Conservation (phyloP, 2,113 vertebrate genomes). For the Litocranius walleri region DNA sequence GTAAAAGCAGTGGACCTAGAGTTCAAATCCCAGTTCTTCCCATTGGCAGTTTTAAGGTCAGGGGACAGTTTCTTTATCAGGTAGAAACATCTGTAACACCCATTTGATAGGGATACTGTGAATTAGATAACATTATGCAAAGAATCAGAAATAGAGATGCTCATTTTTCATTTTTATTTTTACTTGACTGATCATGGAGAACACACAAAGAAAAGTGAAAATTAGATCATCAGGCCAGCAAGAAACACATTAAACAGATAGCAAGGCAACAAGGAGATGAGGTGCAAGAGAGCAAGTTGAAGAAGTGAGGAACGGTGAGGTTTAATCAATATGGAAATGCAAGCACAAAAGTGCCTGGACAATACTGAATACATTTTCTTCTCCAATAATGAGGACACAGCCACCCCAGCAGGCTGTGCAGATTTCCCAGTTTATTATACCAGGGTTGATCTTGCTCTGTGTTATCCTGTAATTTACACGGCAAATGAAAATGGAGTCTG, state of each 20-base stretch:
- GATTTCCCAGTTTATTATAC: slow-evolving; percentile 35
- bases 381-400: slow-evolving; percentile 22
- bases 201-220: slow-evolving; percentile 46
- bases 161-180: slow-evolving; percentile 56
- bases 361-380: slow-evolving; percentile 44
- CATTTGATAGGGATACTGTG: background rate
- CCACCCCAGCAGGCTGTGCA: background rate
- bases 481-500: background rate
- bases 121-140: slow-evolving; percentile 39
- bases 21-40: background rate
- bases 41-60: background rate
- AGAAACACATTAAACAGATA: slow-evolving; percentile 56
- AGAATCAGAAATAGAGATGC: slow-evolving; percentile 15
- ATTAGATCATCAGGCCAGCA: slow-evolving; percentile 46
- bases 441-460: background rate
- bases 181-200: slow-evolving; percentile 52
- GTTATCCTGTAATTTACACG: slow-evolving; percentile 31
- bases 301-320: background rate
- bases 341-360: background rate
- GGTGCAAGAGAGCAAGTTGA: slow-evolving; percentile 21
- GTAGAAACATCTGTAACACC: background rate
- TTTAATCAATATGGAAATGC: slow-evolving; percentile 53
- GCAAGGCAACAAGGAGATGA: slow-evolving; percentile 22
- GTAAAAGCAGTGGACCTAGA: background rate
- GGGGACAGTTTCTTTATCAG: background rate